phyloP scores from a whole-genome alignment of 2,113 vertebrate genomes.

The Anseranas semipalmata region DNA sequence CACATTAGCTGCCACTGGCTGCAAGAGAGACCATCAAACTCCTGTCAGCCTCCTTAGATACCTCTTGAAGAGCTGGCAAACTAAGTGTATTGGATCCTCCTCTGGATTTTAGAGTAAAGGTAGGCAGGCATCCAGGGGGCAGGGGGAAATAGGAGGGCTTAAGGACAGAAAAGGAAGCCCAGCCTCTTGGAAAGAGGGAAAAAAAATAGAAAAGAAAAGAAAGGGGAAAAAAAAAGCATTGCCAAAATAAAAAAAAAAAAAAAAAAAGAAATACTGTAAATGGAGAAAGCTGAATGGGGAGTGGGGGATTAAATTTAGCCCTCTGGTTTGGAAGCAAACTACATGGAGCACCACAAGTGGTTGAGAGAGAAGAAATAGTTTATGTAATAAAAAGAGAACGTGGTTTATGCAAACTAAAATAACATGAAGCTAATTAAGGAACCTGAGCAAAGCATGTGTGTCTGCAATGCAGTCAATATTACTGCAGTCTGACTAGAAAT shows the following conservation, averaged over 20 bases:
- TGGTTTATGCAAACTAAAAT: slow-evolving; percentile 49
- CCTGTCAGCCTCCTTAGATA: slow-evolving; percentile 77
- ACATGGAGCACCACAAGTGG: slow-evolving; percentile 51
- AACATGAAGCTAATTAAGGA: slow-evolving; percentile 63
- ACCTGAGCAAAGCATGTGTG: slow-evolving; percentile 19
- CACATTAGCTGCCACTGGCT: slow-evolving; percentile 73
- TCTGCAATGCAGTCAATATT: slow-evolving; percentile 75
- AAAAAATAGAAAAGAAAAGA: slow-evolving; percentile 46
- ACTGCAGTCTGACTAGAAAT: slow-evolving; percentile 53
- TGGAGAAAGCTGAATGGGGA: slow-evolving; percentile 50
- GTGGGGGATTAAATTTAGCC: slow-evolving; percentile 58
- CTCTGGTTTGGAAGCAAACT: slow-evolving; percentile 53
- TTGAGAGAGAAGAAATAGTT: slow-evolving; percentile 58
- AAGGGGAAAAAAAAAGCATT: neutral
- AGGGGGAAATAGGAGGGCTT: slow-evolving; percentile 66
- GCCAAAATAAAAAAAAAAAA: slow-evolving; percentile 1
- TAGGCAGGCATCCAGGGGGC: slow-evolving; percentile 80
- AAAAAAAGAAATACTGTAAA: slow-evolving; percentile 27
- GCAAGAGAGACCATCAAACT: slow-evolving; percentile 75
- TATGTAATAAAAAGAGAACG: slow-evolving; percentile 23
- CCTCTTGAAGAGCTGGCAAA: slow-evolving; percentile 76
- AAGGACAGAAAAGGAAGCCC: slow-evolving; percentile 62
- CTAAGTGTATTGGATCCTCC: slow-evolving; percentile 76
- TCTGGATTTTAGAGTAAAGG: slow-evolving; percentile 77
- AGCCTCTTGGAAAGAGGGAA: slow-evolving; percentile 37